Evolutionary conservation across 1,140 invertebrate genomes (phyloP), one percentile per base, ranked within the genome.

Genomic region (Caenorhabditis inopinata): DNA sequence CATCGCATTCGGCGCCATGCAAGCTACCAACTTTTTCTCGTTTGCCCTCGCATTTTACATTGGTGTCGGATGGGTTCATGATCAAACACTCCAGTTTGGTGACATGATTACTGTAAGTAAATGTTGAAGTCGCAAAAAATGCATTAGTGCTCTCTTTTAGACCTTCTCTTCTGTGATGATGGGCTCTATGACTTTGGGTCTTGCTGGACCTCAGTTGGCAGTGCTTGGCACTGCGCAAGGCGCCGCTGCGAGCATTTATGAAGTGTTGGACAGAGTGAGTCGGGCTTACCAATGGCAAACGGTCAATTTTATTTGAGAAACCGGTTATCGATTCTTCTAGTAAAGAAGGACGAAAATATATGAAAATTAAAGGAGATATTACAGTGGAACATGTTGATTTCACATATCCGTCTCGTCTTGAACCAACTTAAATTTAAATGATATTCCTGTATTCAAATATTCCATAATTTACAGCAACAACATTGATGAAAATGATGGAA

Each of bases 81-180:
- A 62, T 21, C 58, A 76, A 45, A 29, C 12, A 1, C 21, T 83
- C 5, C 6, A 45, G 2, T 25, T 45, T 18, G 80, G 74, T 23
- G 32, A 48, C 14, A 46, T 81, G 35, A 18, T 82, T 21, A 83
- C 79, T 5, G 79, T 81, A 49, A 16, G n/a, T 42, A 5, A 18
- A 68, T 68, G 7, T 25, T n/a, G 27, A 9, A 12, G 23, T n/a
- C 23, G 18, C 21, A 1, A 51, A 14, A 75, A 27, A n/a, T 11
- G 14, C 3, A 14, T 23, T 76, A 2, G 11, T 75, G 11, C 18
- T 23, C 16, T 83, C 12, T 48, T 85, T 68, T 48, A 78, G 35
- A 82, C 77, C 18, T 86, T 86, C 74, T 87, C 87, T 58, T 74
- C 84, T 47, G 85, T 86, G 0, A 85, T 86, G 85, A 82, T 86